phyloP scores from a whole-genome alignment of 2,888 invertebrate species.

The Cecidostiba fungosa region DNA sequence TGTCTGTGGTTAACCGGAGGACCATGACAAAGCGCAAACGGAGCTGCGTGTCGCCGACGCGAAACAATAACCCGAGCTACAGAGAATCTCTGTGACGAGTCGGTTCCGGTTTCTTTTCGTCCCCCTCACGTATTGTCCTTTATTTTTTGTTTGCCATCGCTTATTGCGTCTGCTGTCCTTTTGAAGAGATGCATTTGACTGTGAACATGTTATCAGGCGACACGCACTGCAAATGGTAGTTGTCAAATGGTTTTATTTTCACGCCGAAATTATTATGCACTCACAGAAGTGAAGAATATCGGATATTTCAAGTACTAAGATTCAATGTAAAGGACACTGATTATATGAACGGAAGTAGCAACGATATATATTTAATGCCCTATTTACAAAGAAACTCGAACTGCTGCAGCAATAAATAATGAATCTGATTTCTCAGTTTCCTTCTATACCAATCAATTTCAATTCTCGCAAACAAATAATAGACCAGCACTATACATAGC shows the following conservation, averaged over 20 bases:
- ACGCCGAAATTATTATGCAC: too few relatives aligned
- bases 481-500: neutral
- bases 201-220: neutral
- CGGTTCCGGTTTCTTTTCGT: conserved; percentile 44
- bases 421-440: neutral
- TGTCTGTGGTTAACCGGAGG: conserved; percentile 71
- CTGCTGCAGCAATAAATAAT: too few relatives aligned
- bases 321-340: too few relatives aligned
- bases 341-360: too few relatives aligned
- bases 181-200: neutral
- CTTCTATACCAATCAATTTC: neutral
- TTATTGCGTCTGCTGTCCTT: neutral
- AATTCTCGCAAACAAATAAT: neutral
- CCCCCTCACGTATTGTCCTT: neutral
- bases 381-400: too few relatives aligned
- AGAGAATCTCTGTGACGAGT: conserved; percentile 46
- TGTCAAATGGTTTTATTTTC: neutral
- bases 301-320: too few relatives aligned
- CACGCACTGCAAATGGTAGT: neutral
- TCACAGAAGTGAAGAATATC: too few relatives aligned
- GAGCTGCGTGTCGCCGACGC: conserved; percentile 69
- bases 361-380: too few relatives aligned
- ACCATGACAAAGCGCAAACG: conserved; percentile 69
- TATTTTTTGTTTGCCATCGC: neutral
- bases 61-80: conserved; percentile 66